phyloP scores from a whole-genome alignment of 2,113 vertebrate genomes.

The Dipodomys merriami region DNA sequence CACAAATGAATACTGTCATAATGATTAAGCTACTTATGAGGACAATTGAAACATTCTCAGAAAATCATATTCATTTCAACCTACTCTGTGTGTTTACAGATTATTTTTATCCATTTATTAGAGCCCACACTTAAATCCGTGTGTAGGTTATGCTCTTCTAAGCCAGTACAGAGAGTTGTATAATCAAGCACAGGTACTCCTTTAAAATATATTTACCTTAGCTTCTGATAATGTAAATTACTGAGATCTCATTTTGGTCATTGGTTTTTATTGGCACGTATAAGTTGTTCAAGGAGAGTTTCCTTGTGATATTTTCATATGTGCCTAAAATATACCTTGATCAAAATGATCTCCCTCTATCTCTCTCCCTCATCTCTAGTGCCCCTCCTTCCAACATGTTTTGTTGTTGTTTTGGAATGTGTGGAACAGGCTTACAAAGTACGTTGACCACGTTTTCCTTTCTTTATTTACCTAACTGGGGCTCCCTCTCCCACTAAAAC shows the following conservation, averaged over 20 bases:
- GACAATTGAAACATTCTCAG: not conserved
- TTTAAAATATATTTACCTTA: not conserved
- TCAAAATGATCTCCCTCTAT: too few relatives aligned
- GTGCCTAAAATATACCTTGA: too few relatives aligned
- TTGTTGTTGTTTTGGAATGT: too few relatives aligned
- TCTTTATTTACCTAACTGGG: too few relatives aligned
- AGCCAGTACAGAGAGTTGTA: not conserved
- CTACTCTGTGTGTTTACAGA: not conserved
- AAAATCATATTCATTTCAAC: conserved; percentile 5
- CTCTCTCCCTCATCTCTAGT: too few relatives aligned
- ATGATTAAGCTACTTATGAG: not conserved
- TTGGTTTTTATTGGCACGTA: too few relatives aligned
- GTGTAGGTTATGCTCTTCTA: not conserved
- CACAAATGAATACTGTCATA: not conserved
- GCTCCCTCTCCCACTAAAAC: too few relatives aligned
- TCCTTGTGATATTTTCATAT: too few relatives aligned
- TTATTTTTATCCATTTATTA: not conserved
- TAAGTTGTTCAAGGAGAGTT: too few relatives aligned
- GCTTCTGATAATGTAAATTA: not conserved
- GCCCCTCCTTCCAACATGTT: too few relatives aligned
- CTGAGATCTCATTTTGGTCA: not conserved
- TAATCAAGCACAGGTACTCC: not conserved
- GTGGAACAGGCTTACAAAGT: too few relatives aligned
- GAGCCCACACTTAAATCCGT: not conserved
- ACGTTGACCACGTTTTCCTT: too few relatives aligned